Evolutionary conservation across 2,797 vertebrate genomes (phyloP), one percentile per base, ranked within the genome.

Genomic region (Coranthus polyacanthus): DNA sequence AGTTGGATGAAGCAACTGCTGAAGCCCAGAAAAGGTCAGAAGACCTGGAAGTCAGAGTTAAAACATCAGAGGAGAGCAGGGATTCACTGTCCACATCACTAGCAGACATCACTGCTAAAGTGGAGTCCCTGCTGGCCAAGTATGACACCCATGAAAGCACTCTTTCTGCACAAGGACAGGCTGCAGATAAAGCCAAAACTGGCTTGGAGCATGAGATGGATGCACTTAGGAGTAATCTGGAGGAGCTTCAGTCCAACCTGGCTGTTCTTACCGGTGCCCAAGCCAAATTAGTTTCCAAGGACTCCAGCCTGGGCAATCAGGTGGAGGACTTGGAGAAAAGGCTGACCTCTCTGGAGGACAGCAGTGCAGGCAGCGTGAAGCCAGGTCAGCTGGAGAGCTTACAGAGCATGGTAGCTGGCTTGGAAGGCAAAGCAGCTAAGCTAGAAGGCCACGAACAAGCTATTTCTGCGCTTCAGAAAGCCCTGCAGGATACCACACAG

Each of bases 301-400:
- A 94, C 73, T 65, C 83, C 11, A 36, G 29, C 17, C 43, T 85
- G 65, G 70, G 36, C 12, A 29, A 68, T 60, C 83, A 83, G 74
- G 74, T 83, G 2, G 77, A 74, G 20, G 79, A 72, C 3, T 2
- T 92, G 37, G 72, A 77, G 64, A 57, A 44, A 42, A 90, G 68
- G 57, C 61, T 92, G 0, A 20, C 42, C 0, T 47, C 52, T 7
- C 7, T 88, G 46, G 88, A 81, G 67, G 76, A 43, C 8, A 52
- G 45, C 20, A 42, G 44, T 37, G 26, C 45, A 86, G 11, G 93
- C 75, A 89, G 88, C 60, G 85, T 94, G 29, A 90, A 93, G 10
- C 89, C 94, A 2, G 90, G 91, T 0, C 95, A 97, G 86, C 83
- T 96, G 84, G 93, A 95, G 82, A 93, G 89, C 82, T 84, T 97